A percentile compares a stretch with the other conserved stretches of the same genome.
phyloP scores from a whole-genome alignment of 2,888 invertebrate species.

The Aethes cnicana region DNA sequence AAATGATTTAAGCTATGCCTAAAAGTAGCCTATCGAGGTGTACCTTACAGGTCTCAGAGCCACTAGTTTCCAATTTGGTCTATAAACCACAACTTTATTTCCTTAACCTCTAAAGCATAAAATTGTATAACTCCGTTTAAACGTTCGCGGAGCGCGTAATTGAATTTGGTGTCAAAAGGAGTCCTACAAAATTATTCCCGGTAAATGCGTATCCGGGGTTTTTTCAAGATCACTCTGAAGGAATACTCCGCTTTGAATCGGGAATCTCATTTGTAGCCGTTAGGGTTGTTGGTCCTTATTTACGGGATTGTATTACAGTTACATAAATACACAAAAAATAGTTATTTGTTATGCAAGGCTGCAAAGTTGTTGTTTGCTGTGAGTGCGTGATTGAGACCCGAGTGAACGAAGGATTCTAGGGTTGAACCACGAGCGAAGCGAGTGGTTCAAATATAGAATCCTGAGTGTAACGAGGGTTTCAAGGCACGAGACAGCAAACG shows the following conservation, averaged over 20 bases:
- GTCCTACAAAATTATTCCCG: slow-evolving; percentile 12
- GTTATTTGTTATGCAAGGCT: neutral
- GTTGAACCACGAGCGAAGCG: too few species aligned
- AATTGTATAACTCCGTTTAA: neutral
- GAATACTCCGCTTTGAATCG: slow-evolving; percentile 21
- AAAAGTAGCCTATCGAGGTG: too few species aligned
- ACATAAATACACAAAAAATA: neutral
- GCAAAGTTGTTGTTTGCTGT: neutral
- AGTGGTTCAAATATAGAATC: too few species aligned
- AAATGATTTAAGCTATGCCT: too few species aligned
- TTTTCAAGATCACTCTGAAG: slow-evolving; percentile 23
- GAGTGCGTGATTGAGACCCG: too few species aligned
- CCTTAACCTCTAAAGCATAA: neutral
- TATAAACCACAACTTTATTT: neutral
- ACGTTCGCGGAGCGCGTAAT: slow-evolving; percentile 4
- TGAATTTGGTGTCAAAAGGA: slow-evolving; percentile 14
- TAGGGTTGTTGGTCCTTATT: slow-evolving; percentile 18
- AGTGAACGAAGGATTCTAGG: too few species aligned
- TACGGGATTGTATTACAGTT: neutral
- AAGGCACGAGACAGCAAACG: too few species aligned
- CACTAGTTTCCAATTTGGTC: too few species aligned
- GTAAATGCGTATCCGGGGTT: slow-evolving; percentile 14
- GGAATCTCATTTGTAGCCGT: slow-evolving; percentile 20
- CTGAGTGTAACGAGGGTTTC: too few species aligned
- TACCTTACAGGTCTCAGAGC: too few species aligned